phyloP scores from a whole-genome alignment of 2,797 vertebrate species.

The Sandelia bainsii region DNA sequence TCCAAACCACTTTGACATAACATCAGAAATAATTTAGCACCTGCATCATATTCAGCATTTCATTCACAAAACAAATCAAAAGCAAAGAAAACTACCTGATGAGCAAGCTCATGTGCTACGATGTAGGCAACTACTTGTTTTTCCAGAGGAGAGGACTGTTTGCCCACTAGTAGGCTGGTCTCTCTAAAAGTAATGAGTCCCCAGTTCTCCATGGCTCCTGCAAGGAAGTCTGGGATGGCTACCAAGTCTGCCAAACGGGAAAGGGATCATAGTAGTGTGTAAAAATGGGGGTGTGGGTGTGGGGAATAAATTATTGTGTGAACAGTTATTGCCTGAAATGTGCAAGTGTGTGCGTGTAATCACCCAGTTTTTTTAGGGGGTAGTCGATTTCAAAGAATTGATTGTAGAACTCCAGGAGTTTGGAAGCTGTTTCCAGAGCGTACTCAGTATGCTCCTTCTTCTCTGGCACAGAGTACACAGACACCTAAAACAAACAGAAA shows the following conservation, averaged over 20 bases:
- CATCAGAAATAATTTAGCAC: slow-evolving; percentile 31
- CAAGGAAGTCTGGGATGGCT: slow-evolving; percentile 94
- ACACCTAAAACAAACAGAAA: slow-evolving; percentile 85
- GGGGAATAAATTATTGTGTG: no score
- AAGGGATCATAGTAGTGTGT: not conserved
- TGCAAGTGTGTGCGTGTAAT: slow-evolving; percentile 39
- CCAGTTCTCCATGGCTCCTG: slow-evolving; percentile 98
- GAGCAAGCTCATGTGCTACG: slow-evolving; percentile 95
- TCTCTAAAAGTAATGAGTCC: slow-evolving; percentile 95
- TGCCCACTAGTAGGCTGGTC: slow-evolving; percentile 87
- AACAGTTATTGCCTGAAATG: not conserved
- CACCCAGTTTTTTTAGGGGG: slow-evolving; percentile 93
- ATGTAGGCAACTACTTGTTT: slow-evolving; percentile 91
- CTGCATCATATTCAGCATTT: not conserved
- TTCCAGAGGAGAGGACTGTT: slow-evolving; percentile 87
- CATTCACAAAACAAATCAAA: slow-evolving; percentile 10
- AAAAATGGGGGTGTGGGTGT: not conserved
- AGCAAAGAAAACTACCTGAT: slow-evolving; percentile 88
- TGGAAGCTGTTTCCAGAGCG: slow-evolving; percentile 86
- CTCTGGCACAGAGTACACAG: slow-evolving; percentile 91
- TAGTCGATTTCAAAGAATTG: slow-evolving; percentile 89
- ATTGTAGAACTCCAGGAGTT: slow-evolving; percentile 92
- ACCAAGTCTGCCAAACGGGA: slow-evolving; percentile 88
- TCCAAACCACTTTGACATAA: slow-evolving; percentile 92
- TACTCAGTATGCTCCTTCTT: slow-evolving; percentile 88